Conservation (phyloP, 2,888 invertebrate genomes). For the Adela reaumurella region DNA sequence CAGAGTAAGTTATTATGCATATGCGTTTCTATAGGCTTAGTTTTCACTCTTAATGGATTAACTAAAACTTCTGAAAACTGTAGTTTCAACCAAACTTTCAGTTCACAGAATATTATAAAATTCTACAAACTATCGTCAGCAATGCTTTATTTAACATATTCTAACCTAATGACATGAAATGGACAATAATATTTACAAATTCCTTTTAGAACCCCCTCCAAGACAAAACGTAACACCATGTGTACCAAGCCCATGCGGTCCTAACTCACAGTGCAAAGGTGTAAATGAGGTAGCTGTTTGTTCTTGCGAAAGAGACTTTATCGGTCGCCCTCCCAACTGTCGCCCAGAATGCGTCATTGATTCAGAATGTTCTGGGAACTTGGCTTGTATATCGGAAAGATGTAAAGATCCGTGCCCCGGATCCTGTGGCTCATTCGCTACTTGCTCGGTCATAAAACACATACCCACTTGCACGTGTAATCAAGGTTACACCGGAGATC, state of each 20-base stretch:
- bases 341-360: conserved; percentile 72
- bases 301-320: conserved; percentile 68
- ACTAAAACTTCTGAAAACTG: too few relatives aligned
- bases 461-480: conserved; percentile 71
- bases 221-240: conserved; percentile 57
- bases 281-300: conserved; percentile 67
- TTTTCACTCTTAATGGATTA: background rate
- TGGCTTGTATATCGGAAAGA: conserved; percentile 67
- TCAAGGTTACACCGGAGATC: conserved; percentile 70
- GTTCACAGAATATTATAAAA: background rate
- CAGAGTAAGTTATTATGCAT: conserved; percentile 56
- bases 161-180: conserved; percentile 3
- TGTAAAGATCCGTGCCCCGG: conserved; percentile 74
- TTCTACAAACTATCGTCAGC: conserved; percentile 4
- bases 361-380: conserved; percentile 68
- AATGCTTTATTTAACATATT: conserved; percentile 4
- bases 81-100: too few relatives aligned
- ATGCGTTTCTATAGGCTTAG: background rate
- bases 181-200: conserved; percentile 10
- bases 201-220: conserved; percentile 28
- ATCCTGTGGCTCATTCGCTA: conserved; percentile 69
- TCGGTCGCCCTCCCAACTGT: conserved; percentile 76
- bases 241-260: conserved; percentile 71
- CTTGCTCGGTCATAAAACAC: conserved; percentile 68
- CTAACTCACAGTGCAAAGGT: conserved; percentile 71